Base-by-base conservation (phyloP, 2,797 vertebrate species). In the Syncerus caffer region DNA sequence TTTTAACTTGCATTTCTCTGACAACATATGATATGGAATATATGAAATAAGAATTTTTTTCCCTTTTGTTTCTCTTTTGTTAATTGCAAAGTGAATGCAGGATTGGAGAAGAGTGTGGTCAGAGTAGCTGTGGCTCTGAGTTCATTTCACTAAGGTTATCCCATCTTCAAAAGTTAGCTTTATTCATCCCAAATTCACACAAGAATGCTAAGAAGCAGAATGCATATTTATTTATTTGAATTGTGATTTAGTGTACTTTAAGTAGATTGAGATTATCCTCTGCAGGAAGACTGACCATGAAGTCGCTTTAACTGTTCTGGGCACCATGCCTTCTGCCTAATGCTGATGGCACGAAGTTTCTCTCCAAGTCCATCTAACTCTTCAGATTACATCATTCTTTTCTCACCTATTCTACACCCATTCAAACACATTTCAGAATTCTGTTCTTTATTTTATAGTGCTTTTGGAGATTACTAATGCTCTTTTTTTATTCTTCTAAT, bases 351-450 rank as follows among this genome's bases (percentile, higher is more conserved):
- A 88, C 16, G 4, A 76, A 80, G 25, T 76, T 94, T 96, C 27
- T 89, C 17, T 95, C 38, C 42, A 97, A 17, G 50, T 92, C 58
- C 74, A 87, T 76, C 78, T 84, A 80, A 58, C 96, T 89, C 51
- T 93, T 89, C 51, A 71, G 27, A 92, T 93, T 95, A 51, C 29
- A 74, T 97, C 97, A 96, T 96, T 55, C 53, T 92, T 91, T 84
- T 93, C 71, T 94, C 64, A 96, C 64, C 57, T 89, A 42, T 23
- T 92, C 82, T 93, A 2, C 25, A 95, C 85, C 51, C 71, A 88
- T 87, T 38, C 50, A 96, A 57, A 90, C 82, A 95, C 14, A 78
- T 87, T 93, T 94, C 58, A 90, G 51, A 53, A 67, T 57, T 91
- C 34, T 80, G 19, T 86, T 47, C 50, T 96, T 50, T 92, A n/a